Percentiles rank a stretch among this genome's conserved stretches.
phyloP scores from a whole-genome alignment of 2,113 vertebrate genomes.

The Microcebus griseorufus region DNA sequence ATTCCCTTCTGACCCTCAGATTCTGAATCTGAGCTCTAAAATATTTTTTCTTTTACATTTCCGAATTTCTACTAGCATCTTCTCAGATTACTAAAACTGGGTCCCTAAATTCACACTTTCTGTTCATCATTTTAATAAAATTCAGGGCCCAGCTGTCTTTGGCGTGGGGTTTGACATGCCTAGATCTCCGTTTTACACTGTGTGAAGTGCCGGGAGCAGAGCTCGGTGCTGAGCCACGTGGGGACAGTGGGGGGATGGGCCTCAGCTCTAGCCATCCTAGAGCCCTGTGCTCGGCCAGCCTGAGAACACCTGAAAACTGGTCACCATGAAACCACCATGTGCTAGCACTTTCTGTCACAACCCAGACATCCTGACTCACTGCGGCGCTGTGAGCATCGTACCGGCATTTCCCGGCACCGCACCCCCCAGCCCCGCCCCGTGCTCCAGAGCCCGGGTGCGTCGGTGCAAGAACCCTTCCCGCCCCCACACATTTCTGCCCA shows the following conservation, averaged over 20 bases:
- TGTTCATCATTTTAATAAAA: neutral
- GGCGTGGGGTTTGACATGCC: neutral
- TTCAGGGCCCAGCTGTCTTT: neutral
- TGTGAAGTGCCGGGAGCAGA: neutral
- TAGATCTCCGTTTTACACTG: neutral
- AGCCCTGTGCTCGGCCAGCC: neutral
- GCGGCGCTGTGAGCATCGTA: neutral
- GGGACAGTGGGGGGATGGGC: neutral
- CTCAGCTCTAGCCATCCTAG: neutral
- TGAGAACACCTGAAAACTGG: neutral
- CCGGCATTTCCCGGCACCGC: neutral
- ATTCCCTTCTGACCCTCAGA: neutral
- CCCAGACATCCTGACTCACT: neutral
- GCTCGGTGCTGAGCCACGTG: neutral
- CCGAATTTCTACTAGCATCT: neutral
- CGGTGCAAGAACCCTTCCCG: neutral
- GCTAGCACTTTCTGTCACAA: neutral
- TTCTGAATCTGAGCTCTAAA: neutral
- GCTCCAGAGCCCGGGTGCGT: neutral
- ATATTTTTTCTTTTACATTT: neutral
- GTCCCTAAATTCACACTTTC: neutral
- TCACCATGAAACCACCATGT: neutral
- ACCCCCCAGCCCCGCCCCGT: rapidly evolving
- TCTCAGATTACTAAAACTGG: neutral
- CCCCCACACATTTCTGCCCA: neutral